Conservation (phyloP, 2,113 vertebrate species). For the Otocyon megalotis region DNA sequence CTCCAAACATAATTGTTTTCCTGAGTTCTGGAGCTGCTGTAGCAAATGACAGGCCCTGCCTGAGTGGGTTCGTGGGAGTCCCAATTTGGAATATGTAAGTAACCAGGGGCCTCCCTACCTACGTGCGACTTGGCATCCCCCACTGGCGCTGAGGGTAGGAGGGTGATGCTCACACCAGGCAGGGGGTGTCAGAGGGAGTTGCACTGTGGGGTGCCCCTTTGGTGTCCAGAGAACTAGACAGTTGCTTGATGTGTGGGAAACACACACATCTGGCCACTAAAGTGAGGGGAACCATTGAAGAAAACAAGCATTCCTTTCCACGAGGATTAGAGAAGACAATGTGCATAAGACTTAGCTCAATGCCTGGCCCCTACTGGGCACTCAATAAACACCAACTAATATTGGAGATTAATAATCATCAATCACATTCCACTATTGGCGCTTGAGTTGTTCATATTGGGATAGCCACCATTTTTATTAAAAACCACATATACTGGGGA, state of each 20-base stretch:
- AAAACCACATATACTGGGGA: background rate
- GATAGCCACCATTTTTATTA: no score
- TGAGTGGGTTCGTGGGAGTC: background rate
- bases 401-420: fast-evolving
- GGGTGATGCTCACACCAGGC: background rate
- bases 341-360: fast-evolving
- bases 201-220: background rate
- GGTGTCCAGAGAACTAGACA: background rate
- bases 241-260: no score
- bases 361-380: fast-evolving
- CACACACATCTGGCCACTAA: background rate
- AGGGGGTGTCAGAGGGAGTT: background rate
- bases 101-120: background rate
- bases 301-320: background rate
- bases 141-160: no score
- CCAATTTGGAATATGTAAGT: no score
- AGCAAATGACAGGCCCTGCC: background rate
- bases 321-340: background rate
- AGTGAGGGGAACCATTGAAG: fast-evolving
- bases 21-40: background rate
- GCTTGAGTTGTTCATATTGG: background rate
- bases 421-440: fast-evolving
- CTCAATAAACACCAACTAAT: fast-evolving
- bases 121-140: fast-evolving
- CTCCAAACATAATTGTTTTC: background rate